Base-by-base conservation (phyloP, 1,140 invertebrate genomes). In the Cepaea nemoralis region DNA sequence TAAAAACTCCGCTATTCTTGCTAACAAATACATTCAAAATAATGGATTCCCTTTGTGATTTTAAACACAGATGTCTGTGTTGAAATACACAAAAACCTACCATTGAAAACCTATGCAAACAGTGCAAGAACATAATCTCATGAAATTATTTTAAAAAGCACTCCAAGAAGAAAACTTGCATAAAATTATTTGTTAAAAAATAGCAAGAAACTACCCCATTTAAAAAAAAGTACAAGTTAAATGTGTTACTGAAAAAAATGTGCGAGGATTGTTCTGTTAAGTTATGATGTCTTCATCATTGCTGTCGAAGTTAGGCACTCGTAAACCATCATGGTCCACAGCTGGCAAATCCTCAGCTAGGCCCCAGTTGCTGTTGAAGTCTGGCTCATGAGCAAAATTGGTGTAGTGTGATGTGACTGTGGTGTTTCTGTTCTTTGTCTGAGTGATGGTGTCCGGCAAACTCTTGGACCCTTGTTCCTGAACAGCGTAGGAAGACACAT, bases 291-390 rank as follows among this genome's bases (percentile, higher is more conserved):
- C 78, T 16, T 35, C 69, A 31, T 39, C 69, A 55, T 80, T 69
- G 59, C 78, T 80, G 40, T 80, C 69, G 59, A 71, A 70, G 45
- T 80, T 80, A 55, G 78, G 78, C 14, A 50, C 27, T 39, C 42
- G 42, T 0, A 12, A 19, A 19, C 31, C 42, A 24, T 19, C 69
- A 27, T 71, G 16, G 27, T 80, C 78, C 22, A 80, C 45, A 33
- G 69, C 48, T 35, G 78, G 78, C 24, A 80, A 59, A 8, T 80
- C 78, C 33, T 80, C 78, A 27, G 67, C 69, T 33, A 73, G 45
- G 27, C 69, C 42, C 67, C 67, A 73, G 35, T 73, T 80, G 3
- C 31, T 50, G 22, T 27, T 35, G 22, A 50, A 71, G 40, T 73
- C 78, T 71, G 39, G 19, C 45, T 73, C 42, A 14, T 80, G 67